These are phyloP conservation scores for Lipotes vexillifer DNA, from an alignment of 2,113 vertebrate species.

Conservation along the genomic window DNA sequence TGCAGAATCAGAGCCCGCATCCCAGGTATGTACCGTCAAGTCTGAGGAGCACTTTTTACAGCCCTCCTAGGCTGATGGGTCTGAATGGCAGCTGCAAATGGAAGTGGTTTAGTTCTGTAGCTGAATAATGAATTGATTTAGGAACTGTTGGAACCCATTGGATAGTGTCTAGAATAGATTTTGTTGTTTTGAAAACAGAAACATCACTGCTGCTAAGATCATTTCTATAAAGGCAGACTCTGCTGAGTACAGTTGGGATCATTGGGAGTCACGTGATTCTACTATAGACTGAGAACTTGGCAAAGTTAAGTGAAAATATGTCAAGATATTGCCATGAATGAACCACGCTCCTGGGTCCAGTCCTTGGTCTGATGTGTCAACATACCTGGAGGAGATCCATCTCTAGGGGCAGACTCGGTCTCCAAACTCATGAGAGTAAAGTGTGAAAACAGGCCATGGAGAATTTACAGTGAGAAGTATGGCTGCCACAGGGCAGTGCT, in stretches of 20 bases:
- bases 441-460: neutral
- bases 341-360: neutral
- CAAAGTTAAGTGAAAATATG: neutral
- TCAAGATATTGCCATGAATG: neutral
- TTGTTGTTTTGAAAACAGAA: neutral
- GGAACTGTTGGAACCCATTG: neutral
- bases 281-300: neutral
- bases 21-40: neutral
- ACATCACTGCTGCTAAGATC: neutral
- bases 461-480: neutral
- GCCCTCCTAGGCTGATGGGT: neutral
- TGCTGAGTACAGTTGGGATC: neutral
- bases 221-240: neutral
- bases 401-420: neutral
- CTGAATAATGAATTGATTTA: neutral
- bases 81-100: neutral
- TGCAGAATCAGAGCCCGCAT: neutral
- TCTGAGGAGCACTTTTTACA: neutral
- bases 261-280: accelerated
- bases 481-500: neutral
- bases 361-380: neutral
- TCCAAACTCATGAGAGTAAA: neutral
- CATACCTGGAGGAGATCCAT: neutral
- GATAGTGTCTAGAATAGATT: neutral
- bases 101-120: neutral